These are phyloP conservation scores for Butastur rufipennis DNA, from an alignment of 2,113 vertebrate genomes.

Conservation along the genomic window DNA sequence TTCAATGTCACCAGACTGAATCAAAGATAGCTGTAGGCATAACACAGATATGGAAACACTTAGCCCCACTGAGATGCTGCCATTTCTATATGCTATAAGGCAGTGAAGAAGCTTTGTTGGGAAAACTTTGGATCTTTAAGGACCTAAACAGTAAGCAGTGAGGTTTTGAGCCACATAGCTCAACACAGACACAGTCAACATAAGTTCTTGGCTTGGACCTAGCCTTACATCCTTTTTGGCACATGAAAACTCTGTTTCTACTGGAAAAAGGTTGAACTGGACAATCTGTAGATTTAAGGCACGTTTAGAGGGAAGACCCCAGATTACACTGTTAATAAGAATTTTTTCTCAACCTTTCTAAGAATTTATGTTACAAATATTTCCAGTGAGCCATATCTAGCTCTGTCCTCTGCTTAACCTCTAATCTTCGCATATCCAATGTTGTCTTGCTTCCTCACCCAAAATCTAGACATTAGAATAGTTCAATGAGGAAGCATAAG, in stretches of 20 bases:
- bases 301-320: background rate
- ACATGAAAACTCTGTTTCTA: background rate
- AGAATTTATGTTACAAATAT: background rate
- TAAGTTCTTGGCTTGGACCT: background rate
- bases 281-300: background rate
- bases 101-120: background rate
- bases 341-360: background rate
- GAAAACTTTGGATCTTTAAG: background rate
- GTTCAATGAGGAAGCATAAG: background rate
- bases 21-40: background rate
- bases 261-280: background rate
- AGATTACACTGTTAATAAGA: background rate
- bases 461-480: background rate
- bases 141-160: background rate
- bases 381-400: background rate
- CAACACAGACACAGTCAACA: background rate
- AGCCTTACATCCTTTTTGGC: background rate
- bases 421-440: background rate
- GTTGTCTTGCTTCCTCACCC: background rate
- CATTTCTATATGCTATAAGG: background rate
- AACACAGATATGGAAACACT: background rate
- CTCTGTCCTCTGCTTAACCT: background rate
- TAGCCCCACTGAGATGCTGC: background rate
- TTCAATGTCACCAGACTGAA: background rate
- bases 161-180: background rate